Percentiles rank a stretch among this genome's conserved stretches.
phyloP scores from a whole-genome alignment of 1,140 invertebrate species.

The Drosophila obscura region DNA sequence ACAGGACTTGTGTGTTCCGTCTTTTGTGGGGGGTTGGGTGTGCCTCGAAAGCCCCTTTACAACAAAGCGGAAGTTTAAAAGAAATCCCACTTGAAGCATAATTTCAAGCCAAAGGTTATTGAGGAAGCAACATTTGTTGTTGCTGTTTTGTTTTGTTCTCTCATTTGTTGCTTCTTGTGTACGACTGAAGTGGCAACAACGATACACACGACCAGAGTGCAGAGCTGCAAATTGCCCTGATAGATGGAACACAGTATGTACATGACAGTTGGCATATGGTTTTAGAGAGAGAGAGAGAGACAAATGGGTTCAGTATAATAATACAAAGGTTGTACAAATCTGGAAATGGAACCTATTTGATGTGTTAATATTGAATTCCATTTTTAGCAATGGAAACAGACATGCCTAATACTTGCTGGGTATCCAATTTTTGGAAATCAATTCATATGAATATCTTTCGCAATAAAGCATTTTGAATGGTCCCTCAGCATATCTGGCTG shows the following conservation, averaged over 20 bases:
- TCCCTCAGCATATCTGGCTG: constrained; percentile 3
- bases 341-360: too few relatives aligned
- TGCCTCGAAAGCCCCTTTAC: constrained; percentile 18
- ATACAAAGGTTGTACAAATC: too few relatives aligned
- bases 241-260: not conserved
- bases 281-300: too few relatives aligned
- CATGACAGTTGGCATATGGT: too few relatives aligned
- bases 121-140: constrained; percentile 41
- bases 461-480: too few relatives aligned
- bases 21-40: not conserved
- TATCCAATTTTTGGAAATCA: too few relatives aligned
- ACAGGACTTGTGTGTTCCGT: not conserved
- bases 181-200: constrained; percentile 19
- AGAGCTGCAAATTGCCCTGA: not conserved
- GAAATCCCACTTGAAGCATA: constrained; percentile 61
- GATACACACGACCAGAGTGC: not conserved
- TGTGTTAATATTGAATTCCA: too few relatives aligned
- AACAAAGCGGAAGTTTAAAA: constrained; percentile 52
- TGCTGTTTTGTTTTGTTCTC: constrained; percentile 38
- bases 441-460: too few relatives aligned
- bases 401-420: too few relatives aligned
- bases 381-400: too few relatives aligned
- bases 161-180: constrained; percentile 12
- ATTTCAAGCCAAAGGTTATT: constrained; percentile 60
- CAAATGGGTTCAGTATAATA: too few relatives aligned